Conservation (phyloP, 2,797 vertebrate genomes). For the Cossypha caffra region DNA sequence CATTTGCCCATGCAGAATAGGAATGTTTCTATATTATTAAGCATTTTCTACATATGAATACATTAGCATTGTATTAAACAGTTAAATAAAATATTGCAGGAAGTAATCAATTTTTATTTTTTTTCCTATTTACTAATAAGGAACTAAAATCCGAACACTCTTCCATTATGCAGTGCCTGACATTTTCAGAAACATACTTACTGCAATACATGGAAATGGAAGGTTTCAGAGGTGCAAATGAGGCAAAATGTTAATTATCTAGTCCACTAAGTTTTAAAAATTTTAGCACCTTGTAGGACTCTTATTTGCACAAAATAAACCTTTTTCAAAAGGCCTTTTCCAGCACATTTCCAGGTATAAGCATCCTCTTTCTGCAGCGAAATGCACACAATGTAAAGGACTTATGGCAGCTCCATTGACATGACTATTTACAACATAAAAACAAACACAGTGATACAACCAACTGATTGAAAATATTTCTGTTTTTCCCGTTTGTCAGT, state of each 20-base stretch:
- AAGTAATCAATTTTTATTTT: conserved; percentile 5
- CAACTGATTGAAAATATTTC: neutral
- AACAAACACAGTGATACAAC: neutral
- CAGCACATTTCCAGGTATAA: neutral
- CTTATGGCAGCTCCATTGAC: neutral
- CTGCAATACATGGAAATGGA: neutral
- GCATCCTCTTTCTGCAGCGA: neutral
- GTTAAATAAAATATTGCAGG: neutral
- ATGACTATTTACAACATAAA: neutral
- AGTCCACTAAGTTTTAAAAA: conserved; percentile 15
- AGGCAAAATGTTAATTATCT: conserved; percentile 52
- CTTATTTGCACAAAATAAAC: conserved; percentile 31
- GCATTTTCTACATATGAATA: neutral
- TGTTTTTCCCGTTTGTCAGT: neutral
- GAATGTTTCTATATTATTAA: neutral
- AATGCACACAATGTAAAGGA: neutral
- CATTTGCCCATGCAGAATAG: neutral
- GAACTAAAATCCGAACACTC: conserved; percentile 14
- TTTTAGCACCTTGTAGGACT: conserved; percentile 5
- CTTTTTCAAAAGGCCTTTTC: conserved; percentile 2
- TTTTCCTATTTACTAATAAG: conserved; percentile 7
- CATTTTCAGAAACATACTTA: conserved; percentile 36
- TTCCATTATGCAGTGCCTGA: conserved; percentile 36
- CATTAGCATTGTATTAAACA: neutral
- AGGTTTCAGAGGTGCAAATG: conserved; percentile 17